Conservation (phyloP, 2,888 invertebrate species). For the Drosophila gaucha region DNA sequence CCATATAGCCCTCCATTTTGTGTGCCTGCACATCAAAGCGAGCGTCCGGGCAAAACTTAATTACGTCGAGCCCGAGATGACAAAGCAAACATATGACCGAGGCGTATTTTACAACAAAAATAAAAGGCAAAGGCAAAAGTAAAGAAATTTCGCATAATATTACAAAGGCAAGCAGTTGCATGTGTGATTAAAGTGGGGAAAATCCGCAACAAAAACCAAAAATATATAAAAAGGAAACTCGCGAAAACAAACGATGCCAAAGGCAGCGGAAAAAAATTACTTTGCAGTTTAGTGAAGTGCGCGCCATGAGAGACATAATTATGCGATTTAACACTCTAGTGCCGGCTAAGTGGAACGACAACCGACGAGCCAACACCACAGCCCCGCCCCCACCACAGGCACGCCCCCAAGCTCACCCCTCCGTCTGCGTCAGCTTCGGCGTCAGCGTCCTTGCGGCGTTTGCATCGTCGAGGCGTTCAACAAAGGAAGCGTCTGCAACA, state of each 20-base stretch:
- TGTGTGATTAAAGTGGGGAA: conserved; percentile 35
- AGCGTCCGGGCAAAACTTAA: conserved; percentile 44
- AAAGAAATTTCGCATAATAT: conserved; percentile 40
- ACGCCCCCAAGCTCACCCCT: not conserved
- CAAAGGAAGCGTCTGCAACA: conserved; percentile 71
- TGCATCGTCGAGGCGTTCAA: conserved; percentile 42
- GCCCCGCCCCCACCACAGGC: not conserved
- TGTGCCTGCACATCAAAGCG: conserved; percentile 43
- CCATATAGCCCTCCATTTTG: conserved; percentile 9
- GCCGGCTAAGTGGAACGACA: conserved; percentile 69
- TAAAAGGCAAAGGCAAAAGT: not conserved
- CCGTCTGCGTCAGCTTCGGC: conserved; percentile 1
- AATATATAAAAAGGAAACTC: conserved; percentile 6
- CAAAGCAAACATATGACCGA: conserved; percentile 57
- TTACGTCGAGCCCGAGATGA: conserved; percentile 54
- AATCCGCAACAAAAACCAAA: conserved; percentile 21
- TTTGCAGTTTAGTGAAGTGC: conserved; percentile 76
- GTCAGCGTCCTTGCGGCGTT: conserved; percentile 24
- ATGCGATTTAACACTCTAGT: conserved; percentile 81
- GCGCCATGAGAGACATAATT: conserved; percentile 79
- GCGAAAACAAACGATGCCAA: conserved; percentile 40
- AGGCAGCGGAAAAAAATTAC: conserved; percentile 43
- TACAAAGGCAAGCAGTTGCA: conserved; percentile 42
- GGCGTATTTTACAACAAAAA: conserved; percentile 29
- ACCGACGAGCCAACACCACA: conserved; percentile 31